Evolutionary conservation across 30 jellyfish, hydroid and myxozoan genomes (phyloP).

Genomic region (Turritopsis dohrnii): DNA sequence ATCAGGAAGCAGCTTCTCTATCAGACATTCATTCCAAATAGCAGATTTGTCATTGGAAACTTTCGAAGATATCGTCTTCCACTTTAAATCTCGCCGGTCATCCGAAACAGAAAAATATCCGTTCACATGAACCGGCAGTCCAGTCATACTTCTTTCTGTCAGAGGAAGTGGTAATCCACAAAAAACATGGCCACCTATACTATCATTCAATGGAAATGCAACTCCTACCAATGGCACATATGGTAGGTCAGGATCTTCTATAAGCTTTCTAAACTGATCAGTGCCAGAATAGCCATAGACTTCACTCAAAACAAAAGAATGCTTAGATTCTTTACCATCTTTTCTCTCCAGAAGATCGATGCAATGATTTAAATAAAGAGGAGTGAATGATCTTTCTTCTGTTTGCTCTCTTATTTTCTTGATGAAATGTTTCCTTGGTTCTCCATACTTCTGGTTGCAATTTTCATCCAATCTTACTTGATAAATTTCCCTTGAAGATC

Average conservation of each 20-base stretch:
- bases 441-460: constrained; percentile 9
- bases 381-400: neutral
- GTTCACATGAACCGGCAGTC: constrained; percentile 71
- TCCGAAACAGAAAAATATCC: constrained; percentile 77
- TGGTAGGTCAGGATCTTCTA: constrained; percentile 21
- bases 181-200: constrained; percentile 56
- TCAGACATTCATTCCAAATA: constrained; percentile 51
- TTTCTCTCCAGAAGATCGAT: constrained; percentile 4
- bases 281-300: constrained; percentile 13
- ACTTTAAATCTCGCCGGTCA: constrained; percentile 69
- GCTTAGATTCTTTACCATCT: neutral
- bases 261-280: neutral
- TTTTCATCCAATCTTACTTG: neutral
- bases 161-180: constrained; percentile 73
- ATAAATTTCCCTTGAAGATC: constrained; percentile 28
- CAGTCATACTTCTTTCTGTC: constrained; percentile 37
- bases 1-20: constrained; percentile 40
- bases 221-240: no score
- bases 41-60: constrained; percentile 37
- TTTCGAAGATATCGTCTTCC: constrained; percentile 40
- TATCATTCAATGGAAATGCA: no score
- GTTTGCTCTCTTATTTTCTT: neutral
- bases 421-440: constrained; percentile 15
- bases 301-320: constrained; percentile 24
- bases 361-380: constrained; percentile 20